phyloP scores from a whole-genome alignment of 2,113 vertebrate genomes.

The Rhagologus leucostigma region DNA sequence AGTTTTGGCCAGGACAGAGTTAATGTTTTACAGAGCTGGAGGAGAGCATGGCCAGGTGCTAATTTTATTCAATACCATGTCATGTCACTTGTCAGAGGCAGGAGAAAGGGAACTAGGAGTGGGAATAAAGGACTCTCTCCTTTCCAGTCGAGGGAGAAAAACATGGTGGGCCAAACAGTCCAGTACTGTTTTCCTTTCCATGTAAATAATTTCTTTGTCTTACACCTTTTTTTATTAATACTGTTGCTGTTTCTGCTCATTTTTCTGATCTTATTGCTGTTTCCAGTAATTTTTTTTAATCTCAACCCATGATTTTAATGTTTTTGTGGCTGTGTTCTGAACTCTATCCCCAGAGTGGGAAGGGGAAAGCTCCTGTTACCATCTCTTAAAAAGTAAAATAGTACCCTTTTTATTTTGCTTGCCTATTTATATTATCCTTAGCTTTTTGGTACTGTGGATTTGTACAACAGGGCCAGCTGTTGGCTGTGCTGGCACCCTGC shows the following conservation, averaged over 20 bases:
- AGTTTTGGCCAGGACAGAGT: neutral
- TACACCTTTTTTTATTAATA: neutral
- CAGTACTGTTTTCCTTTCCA: neutral
- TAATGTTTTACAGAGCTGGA: neutral
- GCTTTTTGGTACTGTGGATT: neutral
- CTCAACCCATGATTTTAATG: neutral
- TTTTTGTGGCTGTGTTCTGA: neutral
- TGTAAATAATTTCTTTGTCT: neutral
- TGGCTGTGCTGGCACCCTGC: neutral
- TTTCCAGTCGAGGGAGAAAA: neutral
- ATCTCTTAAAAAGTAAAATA: neutral
- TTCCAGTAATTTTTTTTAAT: neutral
- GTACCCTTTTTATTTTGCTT: neutral
- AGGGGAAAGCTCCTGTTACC: neutral
- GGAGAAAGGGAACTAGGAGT: neutral
- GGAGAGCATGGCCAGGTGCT: neutral
- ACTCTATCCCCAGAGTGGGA: neutral
- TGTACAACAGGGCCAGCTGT: neutral
- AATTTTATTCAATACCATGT: neutral
- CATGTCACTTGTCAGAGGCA: neutral
- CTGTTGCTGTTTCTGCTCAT: neutral
- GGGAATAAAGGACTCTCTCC: neutral
- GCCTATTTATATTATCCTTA: neutral
- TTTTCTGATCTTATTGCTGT: neutral
- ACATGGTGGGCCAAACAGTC: fast-evolving